Evolutionary conservation across 2,888 invertebrate genomes (phyloP).

Genomic region (Pollenia angustigena): DNA sequence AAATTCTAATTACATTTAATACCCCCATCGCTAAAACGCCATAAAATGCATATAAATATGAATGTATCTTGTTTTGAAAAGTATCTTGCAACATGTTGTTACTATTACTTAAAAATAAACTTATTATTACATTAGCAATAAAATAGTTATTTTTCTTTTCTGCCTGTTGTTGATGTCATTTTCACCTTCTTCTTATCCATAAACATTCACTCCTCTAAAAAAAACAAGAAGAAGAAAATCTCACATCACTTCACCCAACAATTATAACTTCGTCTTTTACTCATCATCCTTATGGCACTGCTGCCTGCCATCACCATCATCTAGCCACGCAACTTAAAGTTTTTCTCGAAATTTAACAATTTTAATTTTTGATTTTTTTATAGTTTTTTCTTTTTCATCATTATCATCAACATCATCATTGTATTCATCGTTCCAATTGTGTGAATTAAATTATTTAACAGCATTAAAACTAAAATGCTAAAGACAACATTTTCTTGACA

Average conservation of each 20-base stretch:
- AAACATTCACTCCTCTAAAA: background rate
- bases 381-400: background rate
- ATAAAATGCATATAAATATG: background rate
- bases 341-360: constrained; percentile 29
- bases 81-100: constrained; percentile 53
- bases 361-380: constrained; percentile 22
- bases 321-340: constrained; percentile 29
- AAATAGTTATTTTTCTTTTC: background rate
- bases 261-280: constrained; percentile 9
- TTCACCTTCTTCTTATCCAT: background rate
- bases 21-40: background rate
- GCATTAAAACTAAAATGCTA: constrained; percentile 29
- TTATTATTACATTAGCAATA: constrained; percentile 8
- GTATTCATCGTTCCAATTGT: constrained; percentile 44
- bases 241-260: background rate
- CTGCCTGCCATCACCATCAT: background rate
- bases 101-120: constrained; percentile 14
- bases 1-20: background rate
- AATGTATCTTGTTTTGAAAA: background rate
- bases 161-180: background rate
- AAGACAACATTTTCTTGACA: constrained; percentile 53
- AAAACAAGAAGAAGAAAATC: background rate
- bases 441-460: constrained; percentile 63
- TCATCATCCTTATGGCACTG: constrained; percentile 18
- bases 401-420: background rate